Evolutionary conservation across 2,113 vertebrate species (phyloP).

Genomic region (Cacatua alba): DNA sequence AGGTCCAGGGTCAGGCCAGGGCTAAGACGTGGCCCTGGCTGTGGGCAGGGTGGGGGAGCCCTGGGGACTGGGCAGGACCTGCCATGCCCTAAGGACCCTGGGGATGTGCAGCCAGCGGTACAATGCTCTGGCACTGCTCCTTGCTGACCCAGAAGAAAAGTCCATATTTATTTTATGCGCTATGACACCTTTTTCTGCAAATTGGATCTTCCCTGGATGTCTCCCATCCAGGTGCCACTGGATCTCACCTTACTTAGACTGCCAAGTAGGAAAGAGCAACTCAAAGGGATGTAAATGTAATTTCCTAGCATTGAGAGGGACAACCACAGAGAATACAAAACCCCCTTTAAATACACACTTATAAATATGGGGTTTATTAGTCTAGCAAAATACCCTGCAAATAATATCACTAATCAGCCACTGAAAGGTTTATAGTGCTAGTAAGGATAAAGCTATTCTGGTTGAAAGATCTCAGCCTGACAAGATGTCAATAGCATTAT

Average conservation of each 20-base stretch:
- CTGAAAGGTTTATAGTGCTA: constrained; percentile 23
- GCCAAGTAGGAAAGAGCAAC: neutral
- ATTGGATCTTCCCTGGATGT: neutral
- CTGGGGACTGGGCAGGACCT: neutral
- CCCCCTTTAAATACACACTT: constrained; percentile 5
- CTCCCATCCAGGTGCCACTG: neutral
- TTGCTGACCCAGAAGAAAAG: neutral
- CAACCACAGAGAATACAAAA: neutral
- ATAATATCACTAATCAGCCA: constrained; percentile 21
- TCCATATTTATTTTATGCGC: neutral
- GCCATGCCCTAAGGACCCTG: rapidly evolving
- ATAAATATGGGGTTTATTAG: constrained; percentile 13
- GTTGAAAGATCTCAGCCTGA: neutral
- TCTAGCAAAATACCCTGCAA: constrained; percentile 33
- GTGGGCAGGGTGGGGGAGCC: neutral
- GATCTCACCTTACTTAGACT: neutral
- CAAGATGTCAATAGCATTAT: neutral
- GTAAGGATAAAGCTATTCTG: constrained; percentile 16
- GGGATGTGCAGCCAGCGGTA: rapidly evolving
- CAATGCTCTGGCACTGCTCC: neutral
- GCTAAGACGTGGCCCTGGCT: neutral
- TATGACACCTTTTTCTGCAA: neutral
- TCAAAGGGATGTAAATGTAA: neutral
- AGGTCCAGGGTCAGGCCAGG: neutral
- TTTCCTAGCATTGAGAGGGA: neutral